Evolutionary conservation across 53 echinoderm and acorn worm genomes (phyloP).

Genomic region (Patiria pectinifera): DNA sequence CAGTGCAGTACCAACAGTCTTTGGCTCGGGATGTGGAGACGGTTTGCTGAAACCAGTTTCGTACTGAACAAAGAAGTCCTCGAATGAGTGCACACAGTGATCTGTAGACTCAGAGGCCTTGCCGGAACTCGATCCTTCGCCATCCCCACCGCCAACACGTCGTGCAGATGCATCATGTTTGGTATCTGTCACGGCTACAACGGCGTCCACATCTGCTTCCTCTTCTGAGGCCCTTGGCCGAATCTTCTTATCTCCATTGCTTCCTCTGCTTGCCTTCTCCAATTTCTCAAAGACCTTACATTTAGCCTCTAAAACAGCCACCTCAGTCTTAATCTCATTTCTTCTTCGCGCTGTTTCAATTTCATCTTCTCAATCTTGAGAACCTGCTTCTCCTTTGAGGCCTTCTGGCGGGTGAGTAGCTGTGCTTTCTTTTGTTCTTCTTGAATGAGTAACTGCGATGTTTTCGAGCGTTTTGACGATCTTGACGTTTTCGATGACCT

Average conservation of each 20-base stretch:
- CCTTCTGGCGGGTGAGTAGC: background rate
- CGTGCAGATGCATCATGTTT: conserved; percentile 13
- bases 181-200: background rate
- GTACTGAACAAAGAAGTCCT: background rate
- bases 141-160: background rate
- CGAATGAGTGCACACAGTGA: conserved; percentile 15
- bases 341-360: background rate
- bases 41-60: background rate
- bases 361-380: background rate
- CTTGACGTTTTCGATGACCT: background rate
- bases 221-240: background rate
- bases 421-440: conserved; percentile 36
- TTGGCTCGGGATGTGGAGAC: background rate
- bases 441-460: conserved; percentile 37
- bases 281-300: conserved; percentile 19
- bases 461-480: conserved; percentile 18
- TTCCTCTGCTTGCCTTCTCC: background rate
- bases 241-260: background rate
- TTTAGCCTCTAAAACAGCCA: conserved; percentile 9
- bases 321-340: conserved; percentile 25
- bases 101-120: conserved; percentile 6
- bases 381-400: conserved; percentile 40
- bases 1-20: background rate
- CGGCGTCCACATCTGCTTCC: conserved; percentile 3
- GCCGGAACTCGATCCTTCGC: background rate